These are phyloP conservation scores for Papilio gigon DNA, from an alignment of 2,888 invertebrate genomes.

Conservation along the genomic window DNA sequence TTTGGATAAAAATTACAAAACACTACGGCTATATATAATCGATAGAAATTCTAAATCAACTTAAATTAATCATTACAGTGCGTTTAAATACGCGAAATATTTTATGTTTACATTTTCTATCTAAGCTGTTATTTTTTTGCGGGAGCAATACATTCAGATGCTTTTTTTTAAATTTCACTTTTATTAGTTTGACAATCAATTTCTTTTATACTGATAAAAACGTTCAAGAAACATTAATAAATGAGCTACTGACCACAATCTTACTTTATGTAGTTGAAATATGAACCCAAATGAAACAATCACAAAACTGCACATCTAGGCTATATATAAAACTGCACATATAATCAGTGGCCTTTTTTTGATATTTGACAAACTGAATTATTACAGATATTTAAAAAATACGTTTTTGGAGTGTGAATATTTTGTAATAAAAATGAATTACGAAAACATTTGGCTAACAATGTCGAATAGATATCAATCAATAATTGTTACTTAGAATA, in stretches of 20 bases:
- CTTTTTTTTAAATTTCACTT: background rate
- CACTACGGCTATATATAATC: no score
- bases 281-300: no score
- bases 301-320: no score
- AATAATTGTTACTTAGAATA: background rate
- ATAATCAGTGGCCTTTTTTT: background rate
- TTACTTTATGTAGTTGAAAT: no score
- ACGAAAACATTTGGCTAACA: background rate
- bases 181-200: background rate
- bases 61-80: background rate
- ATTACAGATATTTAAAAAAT: background rate
- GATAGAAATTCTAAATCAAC: background rate
- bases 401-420: background rate
- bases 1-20: no score
- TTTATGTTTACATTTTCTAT: no score
- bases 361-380: background rate
- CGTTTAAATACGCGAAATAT: background rate
- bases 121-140: no score
- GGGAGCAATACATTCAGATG: background rate
- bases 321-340: no score
- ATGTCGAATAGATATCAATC: background rate
- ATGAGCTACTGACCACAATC: no score
- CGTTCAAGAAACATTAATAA: no score
- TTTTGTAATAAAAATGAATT: background rate
- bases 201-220: no score